Conservation (phyloP, 2,888 invertebrate species). For the Meganola albula region DNA sequence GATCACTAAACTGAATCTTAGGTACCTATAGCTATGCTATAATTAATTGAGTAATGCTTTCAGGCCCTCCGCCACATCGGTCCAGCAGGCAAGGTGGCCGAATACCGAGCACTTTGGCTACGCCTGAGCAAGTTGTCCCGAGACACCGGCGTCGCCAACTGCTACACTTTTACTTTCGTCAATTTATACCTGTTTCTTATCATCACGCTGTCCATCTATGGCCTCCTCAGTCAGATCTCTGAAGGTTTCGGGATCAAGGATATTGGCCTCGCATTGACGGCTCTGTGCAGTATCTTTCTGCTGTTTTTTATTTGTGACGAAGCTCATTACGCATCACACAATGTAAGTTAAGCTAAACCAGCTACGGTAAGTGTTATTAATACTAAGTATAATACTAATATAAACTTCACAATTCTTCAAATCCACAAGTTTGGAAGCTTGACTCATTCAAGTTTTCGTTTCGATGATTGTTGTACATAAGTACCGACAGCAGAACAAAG, state of each 20-base stretch:
- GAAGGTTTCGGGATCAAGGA: conserved; percentile 85
- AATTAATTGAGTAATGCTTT: no score
- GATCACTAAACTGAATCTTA: no score
- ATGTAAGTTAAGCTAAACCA: conserved; percentile 69
- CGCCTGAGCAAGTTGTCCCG: conserved; percentile 82
- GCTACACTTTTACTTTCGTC: conserved; percentile 83
- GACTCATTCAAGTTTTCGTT: no score
- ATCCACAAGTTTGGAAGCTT: no score
- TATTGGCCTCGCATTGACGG: conserved; percentile 82
- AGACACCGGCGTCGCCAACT: conserved; percentile 81
- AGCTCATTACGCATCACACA: conserved; percentile 84
- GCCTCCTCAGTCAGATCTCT: conserved; percentile 84
- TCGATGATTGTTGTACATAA: no score
- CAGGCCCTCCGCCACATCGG: conserved; percentile 82
- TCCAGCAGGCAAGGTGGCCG: conserved; percentile 82
- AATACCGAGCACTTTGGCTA: conserved; percentile 84
- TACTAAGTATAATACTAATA: no score
- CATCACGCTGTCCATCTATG: conserved; percentile 86
- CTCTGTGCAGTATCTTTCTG: conserved; percentile 79
- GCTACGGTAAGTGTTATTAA: no score
- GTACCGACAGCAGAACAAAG: no score
- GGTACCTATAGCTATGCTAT: no score
- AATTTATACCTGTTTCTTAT: conserved; percentile 83
- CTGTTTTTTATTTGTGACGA: conserved; percentile 86
- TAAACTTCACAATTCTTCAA: no score